These are phyloP conservation scores for Sebastes wilsoni DNA, from an alignment of 2,797 vertebrate species.

Conservation along the genomic window DNA sequence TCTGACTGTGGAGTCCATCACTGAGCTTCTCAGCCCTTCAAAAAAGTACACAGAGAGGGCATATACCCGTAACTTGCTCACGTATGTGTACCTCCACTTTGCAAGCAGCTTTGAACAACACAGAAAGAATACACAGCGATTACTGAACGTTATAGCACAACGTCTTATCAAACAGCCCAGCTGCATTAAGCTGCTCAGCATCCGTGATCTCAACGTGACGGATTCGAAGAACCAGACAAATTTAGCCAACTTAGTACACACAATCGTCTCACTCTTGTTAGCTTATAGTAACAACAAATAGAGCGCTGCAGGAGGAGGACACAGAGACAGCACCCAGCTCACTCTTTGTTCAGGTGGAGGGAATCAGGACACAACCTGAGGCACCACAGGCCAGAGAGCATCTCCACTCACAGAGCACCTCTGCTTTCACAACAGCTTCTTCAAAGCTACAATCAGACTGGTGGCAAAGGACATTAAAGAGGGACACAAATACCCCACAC, in stretches of 20 bases:
- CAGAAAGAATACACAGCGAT: background rate
- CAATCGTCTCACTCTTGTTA: background rate
- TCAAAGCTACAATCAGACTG: no score
- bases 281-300: no score
- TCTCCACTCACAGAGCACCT: no score
- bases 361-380: no score
- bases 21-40: background rate
- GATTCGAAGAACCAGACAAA: background rate
- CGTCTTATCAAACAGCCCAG: background rate
- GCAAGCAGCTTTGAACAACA: background rate
- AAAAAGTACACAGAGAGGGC: background rate
- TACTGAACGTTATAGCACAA: background rate
- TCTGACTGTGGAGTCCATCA: background rate
- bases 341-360: no score
- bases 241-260: background rate
- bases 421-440: no score
- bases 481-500: no score
- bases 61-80: background rate
- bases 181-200: conserved; percentile 21
- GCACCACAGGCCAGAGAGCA: no score
- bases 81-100: background rate
- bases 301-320: no score
- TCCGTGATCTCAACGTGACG: conserved; percentile 19
- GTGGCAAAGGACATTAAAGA: no score
- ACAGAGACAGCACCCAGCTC: no score